Conservation (phyloP, 2,113 vertebrate species). For the Anolis sagrei region DNA sequence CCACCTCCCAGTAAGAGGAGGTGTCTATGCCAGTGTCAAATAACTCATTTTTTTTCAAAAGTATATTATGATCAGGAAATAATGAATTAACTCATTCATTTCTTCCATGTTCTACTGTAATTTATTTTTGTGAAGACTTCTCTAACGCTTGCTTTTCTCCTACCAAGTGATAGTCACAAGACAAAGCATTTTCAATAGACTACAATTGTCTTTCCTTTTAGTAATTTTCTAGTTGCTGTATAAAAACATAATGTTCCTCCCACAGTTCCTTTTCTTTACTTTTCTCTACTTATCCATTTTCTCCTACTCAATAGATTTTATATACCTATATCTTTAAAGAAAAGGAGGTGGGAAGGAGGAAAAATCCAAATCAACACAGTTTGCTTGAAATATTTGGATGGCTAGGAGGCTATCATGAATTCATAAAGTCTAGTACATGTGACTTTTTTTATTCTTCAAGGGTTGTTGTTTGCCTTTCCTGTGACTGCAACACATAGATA, state of each 20-base stretch:
- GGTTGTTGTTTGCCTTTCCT: too few relatives aligned
- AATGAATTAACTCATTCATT: too few relatives aligned
- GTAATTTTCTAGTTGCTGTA: conserved; percentile 12
- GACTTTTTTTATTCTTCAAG: neutral
- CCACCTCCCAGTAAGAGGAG: neutral
- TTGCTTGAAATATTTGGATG: conserved; percentile 48
- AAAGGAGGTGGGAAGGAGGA: neutral
- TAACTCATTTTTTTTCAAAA: neutral
- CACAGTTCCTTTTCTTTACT: conserved; percentile 19
- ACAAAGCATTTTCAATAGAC: neutral
- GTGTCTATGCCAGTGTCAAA: too few relatives aligned
- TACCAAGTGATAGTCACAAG: neutral
- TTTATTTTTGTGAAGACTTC: neutral
- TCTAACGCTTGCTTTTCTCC: neutral
- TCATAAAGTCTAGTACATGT: neutral
- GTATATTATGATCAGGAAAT: too few relatives aligned
- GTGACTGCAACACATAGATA: too few relatives aligned
- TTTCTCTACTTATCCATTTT: conserved; percentile 34
- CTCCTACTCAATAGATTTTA: conserved; percentile 32
- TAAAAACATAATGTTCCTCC: conserved; percentile 25
- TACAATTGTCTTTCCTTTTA: neutral
- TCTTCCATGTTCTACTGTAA: neutral
- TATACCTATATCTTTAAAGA: conserved; percentile 19
- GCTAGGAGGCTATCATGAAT: conserved; percentile 35
- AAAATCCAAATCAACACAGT: conserved; percentile 1